These are phyloP conservation scores for Aquatica leii DNA, from an alignment of 2,888 invertebrate species.

Conservation along the genomic window DNA sequence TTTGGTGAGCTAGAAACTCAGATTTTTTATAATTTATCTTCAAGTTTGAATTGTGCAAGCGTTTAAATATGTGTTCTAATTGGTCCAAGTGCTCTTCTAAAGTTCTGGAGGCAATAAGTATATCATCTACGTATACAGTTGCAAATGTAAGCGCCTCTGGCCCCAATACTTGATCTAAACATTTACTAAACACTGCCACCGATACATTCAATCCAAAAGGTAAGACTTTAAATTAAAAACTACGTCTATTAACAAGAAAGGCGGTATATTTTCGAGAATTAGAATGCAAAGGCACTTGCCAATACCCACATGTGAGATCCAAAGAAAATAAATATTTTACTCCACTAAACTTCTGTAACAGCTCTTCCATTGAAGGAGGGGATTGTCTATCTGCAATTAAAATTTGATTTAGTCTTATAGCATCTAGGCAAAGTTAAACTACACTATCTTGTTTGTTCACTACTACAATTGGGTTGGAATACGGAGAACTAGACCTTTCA, in stretches of 20 bases:
- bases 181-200: conserved; percentile 30
- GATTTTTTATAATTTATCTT: neutral
- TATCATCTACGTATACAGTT: conserved; percentile 34
- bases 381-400: no score
- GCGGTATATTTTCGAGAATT: conserved; percentile 41
- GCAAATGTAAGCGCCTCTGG: conserved; percentile 32
- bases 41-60: neutral
- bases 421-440: conserved; percentile 20
- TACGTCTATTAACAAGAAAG: conserved; percentile 37
- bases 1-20: conserved; percentile 37
- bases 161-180: conserved; percentile 33
- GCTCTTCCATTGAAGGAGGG: no score
- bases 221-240: conserved; percentile 38
- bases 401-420: no score
- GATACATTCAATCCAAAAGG: conserved; percentile 37
- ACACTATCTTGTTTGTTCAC: no score
- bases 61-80: conserved; percentile 13
- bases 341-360: no score
- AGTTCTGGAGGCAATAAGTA: conserved; percentile 33
- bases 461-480: no score
- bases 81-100: conserved; percentile 34
- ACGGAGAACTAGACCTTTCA: no score
- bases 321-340: no score
- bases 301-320: no score
- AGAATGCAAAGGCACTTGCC: no score